Evolutionary conservation across 2,113 vertebrate genomes (phyloP).

Genomic region (Saguinus imperator): DNA sequence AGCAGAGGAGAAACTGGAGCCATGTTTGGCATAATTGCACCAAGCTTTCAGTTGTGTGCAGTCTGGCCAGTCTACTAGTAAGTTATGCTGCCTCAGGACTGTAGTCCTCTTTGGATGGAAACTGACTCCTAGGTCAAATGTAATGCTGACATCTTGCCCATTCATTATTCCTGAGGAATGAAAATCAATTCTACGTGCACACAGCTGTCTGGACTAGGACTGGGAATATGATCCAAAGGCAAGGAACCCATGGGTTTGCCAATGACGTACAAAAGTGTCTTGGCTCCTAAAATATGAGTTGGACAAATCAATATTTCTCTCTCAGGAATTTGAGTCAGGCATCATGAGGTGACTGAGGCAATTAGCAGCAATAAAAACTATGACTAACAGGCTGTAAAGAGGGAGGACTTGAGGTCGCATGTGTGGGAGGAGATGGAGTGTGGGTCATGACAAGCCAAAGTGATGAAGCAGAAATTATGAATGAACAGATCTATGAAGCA

Average conservation of each 20-base stretch:
- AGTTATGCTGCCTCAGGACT: not conserved
- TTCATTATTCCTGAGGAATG: not conserved
- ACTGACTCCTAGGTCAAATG: not conserved
- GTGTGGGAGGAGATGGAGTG: not conserved
- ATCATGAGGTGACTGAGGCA: not conserved
- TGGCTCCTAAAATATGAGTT: slow-evolving; percentile 5
- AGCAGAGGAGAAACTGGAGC: not conserved
- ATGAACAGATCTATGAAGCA: not conserved
- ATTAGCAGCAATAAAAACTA: slow-evolving; percentile 31
- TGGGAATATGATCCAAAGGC: not conserved
- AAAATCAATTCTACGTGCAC: not conserved
- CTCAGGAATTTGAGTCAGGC: slow-evolving; percentile 25
- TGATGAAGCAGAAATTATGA: slow-evolving; percentile 8
- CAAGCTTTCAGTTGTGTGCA: not conserved
- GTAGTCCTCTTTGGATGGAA: not conserved
- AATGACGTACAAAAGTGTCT: not conserved
- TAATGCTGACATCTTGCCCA: not conserved
- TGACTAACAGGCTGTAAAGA: slow-evolving; percentile 19
- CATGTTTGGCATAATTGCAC: not conserved
- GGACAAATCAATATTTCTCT: slow-evolving; percentile 31
- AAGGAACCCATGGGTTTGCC: not conserved
- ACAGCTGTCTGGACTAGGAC: not conserved
- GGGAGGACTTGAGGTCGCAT: not conserved
- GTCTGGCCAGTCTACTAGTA: not conserved
- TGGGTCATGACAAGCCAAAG: not conserved